These are phyloP conservation scores for Drosophila simulans DNA, from an alignment of 1,140 invertebrate genomes.

Conservation along the genomic window DNA sequence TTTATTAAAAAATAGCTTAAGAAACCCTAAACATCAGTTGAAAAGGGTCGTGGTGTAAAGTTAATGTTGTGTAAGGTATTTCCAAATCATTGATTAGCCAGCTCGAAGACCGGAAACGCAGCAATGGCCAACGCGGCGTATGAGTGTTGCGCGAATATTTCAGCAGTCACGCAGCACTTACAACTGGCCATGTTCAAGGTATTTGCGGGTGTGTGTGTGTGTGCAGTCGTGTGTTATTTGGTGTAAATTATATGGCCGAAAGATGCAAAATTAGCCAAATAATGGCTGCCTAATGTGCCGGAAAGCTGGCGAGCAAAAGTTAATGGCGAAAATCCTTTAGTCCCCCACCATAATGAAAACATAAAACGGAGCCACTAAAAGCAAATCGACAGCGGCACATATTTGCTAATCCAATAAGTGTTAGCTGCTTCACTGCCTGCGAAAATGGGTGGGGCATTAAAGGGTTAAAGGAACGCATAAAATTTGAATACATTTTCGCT, in stretches of 20 bases:
- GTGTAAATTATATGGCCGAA: slow-evolving; percentile 80
- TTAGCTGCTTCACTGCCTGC: slow-evolving; percentile 46
- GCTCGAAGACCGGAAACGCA: slow-evolving; percentile 21
- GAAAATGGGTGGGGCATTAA: slow-evolving; percentile 5
- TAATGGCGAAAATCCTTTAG: slow-evolving; percentile 71
- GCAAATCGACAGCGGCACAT: slow-evolving; percentile 45
- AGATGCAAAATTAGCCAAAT: slow-evolving; percentile 82
- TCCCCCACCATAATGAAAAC: slow-evolving; percentile 58
- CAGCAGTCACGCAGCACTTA: slow-evolving; percentile 49
- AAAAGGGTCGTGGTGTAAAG: slow-evolving; percentile 52
- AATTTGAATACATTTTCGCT: slow-evolving; percentile 19
- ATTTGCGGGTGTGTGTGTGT: slow-evolving; percentile 20
- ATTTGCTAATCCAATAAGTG: slow-evolving; percentile 66
- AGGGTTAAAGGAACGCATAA: slow-evolving; percentile 24
- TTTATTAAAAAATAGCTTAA: neutral
- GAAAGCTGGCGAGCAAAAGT: slow-evolving; percentile 63
- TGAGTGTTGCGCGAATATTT: slow-evolving; percentile 66
- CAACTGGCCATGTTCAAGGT: slow-evolving; percentile 30
- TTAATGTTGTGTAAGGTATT: slow-evolving; percentile 78
- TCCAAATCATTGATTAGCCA: slow-evolving; percentile 76
- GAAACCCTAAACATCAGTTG: neutral
- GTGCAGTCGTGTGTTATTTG: slow-evolving; percentile 79
- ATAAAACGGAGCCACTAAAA: slow-evolving; percentile 57
- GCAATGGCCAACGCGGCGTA: slow-evolving; percentile 54
- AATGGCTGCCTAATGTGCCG: slow-evolving; percentile 75